A percentile compares a stretch with the other conserved stretches of the same genome.
These are phyloP conservation scores for Drosophila barbarae DNA, from an alignment of 2,888 invertebrate species.

Conservation along the genomic window DNA sequence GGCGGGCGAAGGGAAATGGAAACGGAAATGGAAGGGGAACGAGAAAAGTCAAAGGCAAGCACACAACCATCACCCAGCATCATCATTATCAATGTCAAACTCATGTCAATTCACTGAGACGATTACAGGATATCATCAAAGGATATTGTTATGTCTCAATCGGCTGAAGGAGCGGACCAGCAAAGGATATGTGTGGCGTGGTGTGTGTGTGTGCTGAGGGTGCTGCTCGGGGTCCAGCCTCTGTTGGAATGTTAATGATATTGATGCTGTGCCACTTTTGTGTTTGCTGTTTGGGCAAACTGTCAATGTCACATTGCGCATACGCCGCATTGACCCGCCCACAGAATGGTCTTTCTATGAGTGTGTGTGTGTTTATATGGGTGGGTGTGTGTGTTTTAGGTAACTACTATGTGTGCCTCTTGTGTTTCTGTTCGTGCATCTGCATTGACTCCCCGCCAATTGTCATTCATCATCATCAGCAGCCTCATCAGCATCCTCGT, in stretches of 20 bases:
- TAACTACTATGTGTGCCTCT: background rate
- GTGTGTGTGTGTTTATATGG: background rate
- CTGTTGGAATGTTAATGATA: conserved; percentile 38
- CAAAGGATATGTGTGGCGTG: background rate
- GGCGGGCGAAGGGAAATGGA: background rate
- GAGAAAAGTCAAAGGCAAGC: background rate
- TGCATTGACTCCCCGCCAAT: conserved; percentile 26
- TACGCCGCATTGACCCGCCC: conserved; percentile 55
- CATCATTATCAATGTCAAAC: conserved; percentile 70
- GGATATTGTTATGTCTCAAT: conserved; percentile 73
- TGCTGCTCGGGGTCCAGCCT: conserved; percentile 4
- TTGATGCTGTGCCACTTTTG: conserved; percentile 38
- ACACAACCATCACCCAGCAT: conserved; percentile 6
- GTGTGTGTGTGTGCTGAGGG: conserved; percentile 4
- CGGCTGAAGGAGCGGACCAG: conserved; percentile 10
- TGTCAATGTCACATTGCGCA: conserved; percentile 66
- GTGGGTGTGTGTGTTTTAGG: conserved; percentile 3
- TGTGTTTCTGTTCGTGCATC: conserved; percentile 11
- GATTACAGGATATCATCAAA: conserved; percentile 71
- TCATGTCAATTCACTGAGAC: conserved; percentile 69
- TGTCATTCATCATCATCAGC: conserved; percentile 20
- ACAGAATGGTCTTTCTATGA: background rate
- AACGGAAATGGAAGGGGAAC: background rate
- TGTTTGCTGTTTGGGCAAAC: conserved; percentile 46
- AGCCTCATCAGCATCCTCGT: too few relatives aligned